phyloP scores from a whole-genome alignment of 1,140 invertebrate genomes.

The Muscidifurax raptorellus region DNA sequence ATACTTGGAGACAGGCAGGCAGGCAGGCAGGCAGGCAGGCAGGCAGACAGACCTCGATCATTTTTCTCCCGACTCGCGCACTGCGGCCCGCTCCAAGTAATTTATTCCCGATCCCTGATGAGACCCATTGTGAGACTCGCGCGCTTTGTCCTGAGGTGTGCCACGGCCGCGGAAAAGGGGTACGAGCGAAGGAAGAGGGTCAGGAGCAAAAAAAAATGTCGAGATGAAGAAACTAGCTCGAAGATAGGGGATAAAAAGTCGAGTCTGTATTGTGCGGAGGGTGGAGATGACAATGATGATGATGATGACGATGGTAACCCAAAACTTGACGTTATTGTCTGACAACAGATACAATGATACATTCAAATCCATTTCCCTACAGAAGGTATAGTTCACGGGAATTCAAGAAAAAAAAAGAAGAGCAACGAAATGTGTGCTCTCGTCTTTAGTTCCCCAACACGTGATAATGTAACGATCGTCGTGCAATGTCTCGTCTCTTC shows the following conservation, averaged over 20 bases:
- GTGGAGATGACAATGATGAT: constrained; percentile 5
- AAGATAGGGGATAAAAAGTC: constrained; percentile 21
- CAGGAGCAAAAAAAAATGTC: constrained; percentile 22
- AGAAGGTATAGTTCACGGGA: background rate
- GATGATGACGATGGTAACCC: background rate
- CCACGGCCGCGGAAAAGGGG: constrained; percentile 41
- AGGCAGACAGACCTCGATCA: constrained; percentile 57
- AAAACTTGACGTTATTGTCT: background rate
- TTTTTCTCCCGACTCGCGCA: constrained; percentile 62
- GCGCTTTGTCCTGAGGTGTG: constrained; percentile 59
- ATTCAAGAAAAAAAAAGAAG: constrained; percentile 1
- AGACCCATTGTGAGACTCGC: constrained; percentile 66
- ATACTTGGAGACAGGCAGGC: background rate
- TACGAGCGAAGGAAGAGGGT: constrained; percentile 47
- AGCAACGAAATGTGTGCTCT: background rate
- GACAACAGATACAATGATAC: background rate
- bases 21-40: no score
- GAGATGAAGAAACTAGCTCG: constrained; percentile 52
- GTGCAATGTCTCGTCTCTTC: constrained; percentile 47
- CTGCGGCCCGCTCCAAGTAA: constrained; percentile 57
- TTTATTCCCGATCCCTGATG: constrained; percentile 73
- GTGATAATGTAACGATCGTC: constrained; percentile 34
- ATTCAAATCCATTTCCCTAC: background rate
- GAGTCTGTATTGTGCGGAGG: constrained; percentile 19
- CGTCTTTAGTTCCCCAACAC: background rate